phyloP scores from a whole-genome alignment of 2,113 vertebrate genomes.

The Malurus melanocephalus region DNA sequence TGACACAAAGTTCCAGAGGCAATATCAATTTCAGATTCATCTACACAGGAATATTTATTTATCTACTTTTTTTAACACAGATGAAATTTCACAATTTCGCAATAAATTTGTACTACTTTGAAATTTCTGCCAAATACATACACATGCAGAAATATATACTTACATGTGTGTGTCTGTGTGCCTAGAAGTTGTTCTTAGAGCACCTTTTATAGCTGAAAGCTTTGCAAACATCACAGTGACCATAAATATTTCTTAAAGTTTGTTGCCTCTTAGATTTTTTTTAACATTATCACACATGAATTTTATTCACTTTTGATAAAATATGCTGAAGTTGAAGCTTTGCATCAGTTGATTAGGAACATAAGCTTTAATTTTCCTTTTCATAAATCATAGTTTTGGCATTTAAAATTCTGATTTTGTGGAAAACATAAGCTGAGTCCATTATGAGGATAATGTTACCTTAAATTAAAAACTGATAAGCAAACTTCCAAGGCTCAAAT shows the following conservation, averaged over 20 bases:
- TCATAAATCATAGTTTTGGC: not conserved
- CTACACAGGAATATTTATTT: not conserved
- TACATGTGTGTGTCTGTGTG: accelerated
- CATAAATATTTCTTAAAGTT: not conserved
- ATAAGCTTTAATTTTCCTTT: not conserved
- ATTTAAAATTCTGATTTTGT: not conserved
- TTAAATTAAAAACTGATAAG: not conserved
- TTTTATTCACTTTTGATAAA: not conserved
- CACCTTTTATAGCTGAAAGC: not conserved
- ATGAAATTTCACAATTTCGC: not conserved
- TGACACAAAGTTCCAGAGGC: not conserved
- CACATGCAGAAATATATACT: not conserved
- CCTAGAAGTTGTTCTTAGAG: not conserved
- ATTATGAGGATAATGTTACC: accelerated
- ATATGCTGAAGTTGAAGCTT: not conserved
- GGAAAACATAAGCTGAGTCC: not conserved
- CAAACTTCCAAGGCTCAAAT: not conserved
- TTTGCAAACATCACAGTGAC: not conserved
- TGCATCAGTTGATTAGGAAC: not conserved
- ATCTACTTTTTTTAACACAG: not conserved
- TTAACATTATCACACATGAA: not conserved
- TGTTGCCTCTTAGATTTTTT: not conserved
- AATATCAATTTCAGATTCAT: not conserved
- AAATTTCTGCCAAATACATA: not conserved
- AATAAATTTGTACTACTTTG: not conserved